Percentiles rank a stretch among this genome's conserved stretches.
Conservation (phyloP, 1,140 invertebrate genomes). For the Drosophila orena region DNA sequence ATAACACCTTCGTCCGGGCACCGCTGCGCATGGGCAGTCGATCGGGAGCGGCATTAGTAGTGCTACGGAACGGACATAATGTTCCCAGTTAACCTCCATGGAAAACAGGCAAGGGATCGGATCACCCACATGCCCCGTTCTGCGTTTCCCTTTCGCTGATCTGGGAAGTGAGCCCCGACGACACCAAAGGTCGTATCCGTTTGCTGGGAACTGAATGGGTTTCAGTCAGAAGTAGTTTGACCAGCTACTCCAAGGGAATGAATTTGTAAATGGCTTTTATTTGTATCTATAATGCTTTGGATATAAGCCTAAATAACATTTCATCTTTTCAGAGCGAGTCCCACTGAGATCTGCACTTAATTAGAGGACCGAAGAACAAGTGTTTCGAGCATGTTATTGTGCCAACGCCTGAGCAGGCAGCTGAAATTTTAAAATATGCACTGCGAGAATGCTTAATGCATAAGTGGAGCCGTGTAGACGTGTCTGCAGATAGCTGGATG, state of each 20-base stretch:
- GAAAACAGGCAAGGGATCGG: not conserved
- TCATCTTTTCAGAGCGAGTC: not conserved
- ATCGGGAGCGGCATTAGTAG: slow-evolving; percentile 35
- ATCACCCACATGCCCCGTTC: slow-evolving; percentile 20
- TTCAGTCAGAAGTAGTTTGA: too few species aligned
- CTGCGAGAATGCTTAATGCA: slow-evolving; percentile 39
- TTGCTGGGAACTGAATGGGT: not conserved
- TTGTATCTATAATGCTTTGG: not conserved
- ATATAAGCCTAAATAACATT: too few species aligned
- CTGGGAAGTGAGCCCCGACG: not conserved
- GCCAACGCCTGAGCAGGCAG: slow-evolving; percentile 9
- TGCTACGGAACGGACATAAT: slow-evolving; percentile 48
- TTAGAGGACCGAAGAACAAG: slow-evolving; percentile 39
- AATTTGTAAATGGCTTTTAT: too few species aligned
- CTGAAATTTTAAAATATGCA: slow-evolving; percentile 24
- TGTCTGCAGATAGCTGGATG: slow-evolving; percentile 33
- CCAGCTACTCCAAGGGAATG: too few species aligned
- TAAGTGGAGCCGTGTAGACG: slow-evolving; percentile 20
- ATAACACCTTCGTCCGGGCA: slow-evolving; percentile 30
- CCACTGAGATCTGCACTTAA: slow-evolving; percentile 15
- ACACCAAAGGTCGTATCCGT: not conserved
- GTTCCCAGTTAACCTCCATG: slow-evolving; percentile 14
- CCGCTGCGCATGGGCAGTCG: slow-evolving; percentile 41
- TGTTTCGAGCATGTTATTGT: slow-evolving; percentile 47
- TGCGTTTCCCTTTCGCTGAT: slow-evolving; percentile 19